Conservation (phyloP, 2,888 invertebrate species). For the Caenorhabditis sp. region DNA sequence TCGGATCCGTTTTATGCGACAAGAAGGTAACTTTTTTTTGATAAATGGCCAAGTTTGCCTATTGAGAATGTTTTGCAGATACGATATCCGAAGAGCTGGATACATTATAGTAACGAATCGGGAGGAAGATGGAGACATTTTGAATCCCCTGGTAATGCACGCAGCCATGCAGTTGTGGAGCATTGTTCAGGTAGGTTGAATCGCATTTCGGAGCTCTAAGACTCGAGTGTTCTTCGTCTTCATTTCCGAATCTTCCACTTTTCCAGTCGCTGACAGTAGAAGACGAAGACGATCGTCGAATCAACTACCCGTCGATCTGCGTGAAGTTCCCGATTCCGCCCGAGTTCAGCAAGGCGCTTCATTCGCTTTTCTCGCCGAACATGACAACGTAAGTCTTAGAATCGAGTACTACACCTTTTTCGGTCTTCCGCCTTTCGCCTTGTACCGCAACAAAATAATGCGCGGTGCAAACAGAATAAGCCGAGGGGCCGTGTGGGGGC, state of each 20-base stretch:
- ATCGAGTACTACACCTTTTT: slow-evolving; percentile 19
- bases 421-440: slow-evolving; percentile 37
- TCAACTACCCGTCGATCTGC: slow-evolving; percentile 81
- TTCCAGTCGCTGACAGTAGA: slow-evolving; percentile 76
- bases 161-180: slow-evolving; percentile 81
- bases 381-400: slow-evolving; percentile 74
- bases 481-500: too few species aligned
- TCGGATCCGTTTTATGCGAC: slow-evolving; percentile 82
- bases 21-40: slow-evolving; percentile 75
- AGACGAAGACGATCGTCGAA: slow-evolving; percentile 71
- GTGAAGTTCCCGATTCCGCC: slow-evolving; percentile 82
- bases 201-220: too few species aligned
- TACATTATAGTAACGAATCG: slow-evolving; percentile 82
- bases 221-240: background rate
- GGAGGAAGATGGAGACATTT: slow-evolving; percentile 79
- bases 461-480: slow-evolving; percentile 57
- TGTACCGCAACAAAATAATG: slow-evolving; percentile 64
- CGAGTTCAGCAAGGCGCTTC: slow-evolving; percentile 77
- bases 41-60: too few species aligned
- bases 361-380: slow-evolving; percentile 75
- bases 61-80: slow-evolving; percentile 68
- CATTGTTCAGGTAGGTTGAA: slow-evolving; percentile 69
- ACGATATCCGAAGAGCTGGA: slow-evolving; percentile 80
- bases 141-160: slow-evolving; percentile 77
- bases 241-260: background rate